Evolutionary conservation across 1,140 invertebrate species (phyloP).

Genomic region (Procambarus virginalis): DNA sequence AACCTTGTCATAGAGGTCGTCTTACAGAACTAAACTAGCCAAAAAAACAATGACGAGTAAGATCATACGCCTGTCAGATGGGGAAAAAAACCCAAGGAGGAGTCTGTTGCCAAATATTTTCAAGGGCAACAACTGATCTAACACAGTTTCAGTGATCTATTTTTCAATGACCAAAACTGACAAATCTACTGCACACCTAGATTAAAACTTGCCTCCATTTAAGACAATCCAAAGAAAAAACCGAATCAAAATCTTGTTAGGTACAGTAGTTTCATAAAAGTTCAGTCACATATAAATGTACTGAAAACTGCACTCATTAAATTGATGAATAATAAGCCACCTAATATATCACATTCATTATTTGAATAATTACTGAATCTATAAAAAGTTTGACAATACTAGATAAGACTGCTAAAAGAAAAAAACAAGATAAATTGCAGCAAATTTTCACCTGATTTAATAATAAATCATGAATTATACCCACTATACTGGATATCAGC

Average conservation of each 20-base stretch:
- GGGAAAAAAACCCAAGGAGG: background rate
- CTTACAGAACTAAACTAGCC: background rate
- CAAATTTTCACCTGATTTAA: background rate
- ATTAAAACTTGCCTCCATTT: background rate
- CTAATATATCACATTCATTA: background rate
- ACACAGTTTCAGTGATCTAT: no score
- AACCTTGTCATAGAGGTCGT: slow-evolving; percentile 2
- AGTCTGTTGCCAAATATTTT: no score
- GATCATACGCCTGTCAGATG: background rate
- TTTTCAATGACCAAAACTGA: no score
- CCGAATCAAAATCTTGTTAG: background rate
- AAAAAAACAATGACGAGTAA: background rate
- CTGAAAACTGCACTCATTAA: background rate
- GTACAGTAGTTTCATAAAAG: background rate
- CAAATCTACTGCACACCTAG: no score
- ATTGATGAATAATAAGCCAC: background rate
- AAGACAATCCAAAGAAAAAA: background rate
- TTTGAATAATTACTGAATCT: background rate
- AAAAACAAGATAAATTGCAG: background rate
- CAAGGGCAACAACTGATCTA: no score
- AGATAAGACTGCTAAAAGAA: background rate
- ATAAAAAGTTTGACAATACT: background rate
- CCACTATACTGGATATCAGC: background rate
- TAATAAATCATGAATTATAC: background rate
- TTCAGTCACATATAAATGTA: background rate